Conservation (phyloP, 2,888 invertebrate species). For the Anodontia alba region DNA sequence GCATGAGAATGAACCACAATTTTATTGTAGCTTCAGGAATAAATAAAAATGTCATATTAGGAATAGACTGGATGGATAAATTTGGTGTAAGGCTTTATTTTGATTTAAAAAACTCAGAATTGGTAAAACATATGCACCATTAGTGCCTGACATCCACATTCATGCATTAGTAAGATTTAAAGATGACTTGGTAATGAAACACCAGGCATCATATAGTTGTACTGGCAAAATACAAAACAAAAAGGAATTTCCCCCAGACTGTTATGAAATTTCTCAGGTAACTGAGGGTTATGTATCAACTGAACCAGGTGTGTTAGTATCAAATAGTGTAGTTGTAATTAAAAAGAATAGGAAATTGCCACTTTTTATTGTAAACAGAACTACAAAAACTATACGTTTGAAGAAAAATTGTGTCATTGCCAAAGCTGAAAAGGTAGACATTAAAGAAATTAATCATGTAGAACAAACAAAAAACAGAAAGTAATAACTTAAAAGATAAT, state of each 20-base stretch:
- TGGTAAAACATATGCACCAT: not conserved
- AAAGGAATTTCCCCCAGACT: not conserved
- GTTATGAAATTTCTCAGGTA: not conserved
- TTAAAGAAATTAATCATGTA: not conserved
- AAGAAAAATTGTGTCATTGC: not conserved
- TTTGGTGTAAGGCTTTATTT: not conserved
- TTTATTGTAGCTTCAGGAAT: not conserved
- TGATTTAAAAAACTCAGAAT: constrained; percentile 3
- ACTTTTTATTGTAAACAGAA: not conserved
- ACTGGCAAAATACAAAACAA: constrained; percentile 6
- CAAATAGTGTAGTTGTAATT: not conserved
- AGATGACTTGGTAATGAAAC: not conserved
- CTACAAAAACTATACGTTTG: not conserved
- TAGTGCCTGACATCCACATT: not conserved
- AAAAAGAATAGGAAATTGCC: constrained; percentile 4
- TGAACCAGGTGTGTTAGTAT: not conserved
- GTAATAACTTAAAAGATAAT: not conserved
- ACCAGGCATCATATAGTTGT: not conserved
- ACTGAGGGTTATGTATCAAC: not conserved
- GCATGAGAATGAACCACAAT: not conserved
- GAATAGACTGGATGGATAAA: not conserved
- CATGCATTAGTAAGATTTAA: constrained; percentile 6
- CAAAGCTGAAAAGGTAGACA: not conserved
- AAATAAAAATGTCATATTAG: not conserved
- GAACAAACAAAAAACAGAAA: not conserved